Conservation (phyloP, 1,140 invertebrate species). For the Daktulosphaira vitifoliae region DNA sequence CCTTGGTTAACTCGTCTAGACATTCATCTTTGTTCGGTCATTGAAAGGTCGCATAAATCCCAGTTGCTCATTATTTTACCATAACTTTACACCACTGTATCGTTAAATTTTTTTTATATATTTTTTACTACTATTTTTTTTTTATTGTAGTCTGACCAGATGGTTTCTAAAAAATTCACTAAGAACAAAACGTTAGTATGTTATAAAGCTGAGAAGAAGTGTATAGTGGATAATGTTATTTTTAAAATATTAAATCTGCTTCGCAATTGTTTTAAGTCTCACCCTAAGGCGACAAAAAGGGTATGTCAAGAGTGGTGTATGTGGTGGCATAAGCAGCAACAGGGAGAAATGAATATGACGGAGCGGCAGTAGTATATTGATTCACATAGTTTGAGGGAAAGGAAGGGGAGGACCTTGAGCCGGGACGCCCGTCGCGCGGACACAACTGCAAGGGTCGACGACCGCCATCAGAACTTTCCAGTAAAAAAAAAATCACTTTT, state of each 20-base stretch:
- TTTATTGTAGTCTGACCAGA: constrained; percentile 18
- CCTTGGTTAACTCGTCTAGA: too few species aligned
- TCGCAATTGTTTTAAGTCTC: too few species aligned
- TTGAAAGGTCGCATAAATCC: background rate
- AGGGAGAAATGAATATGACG: constrained; percentile 7
- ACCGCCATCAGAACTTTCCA: background rate
- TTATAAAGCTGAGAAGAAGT: too few species aligned
- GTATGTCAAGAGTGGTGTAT: too few species aligned
- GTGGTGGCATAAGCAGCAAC: background rate
- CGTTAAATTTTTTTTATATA: constrained; percentile 8
- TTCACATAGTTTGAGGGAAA: background rate
- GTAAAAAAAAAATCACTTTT: constrained; percentile 9
- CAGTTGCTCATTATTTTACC: background rate
- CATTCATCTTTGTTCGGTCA: background rate
- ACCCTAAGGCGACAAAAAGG: too few species aligned
- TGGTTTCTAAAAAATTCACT: background rate
- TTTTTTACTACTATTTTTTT: constrained; percentile 5
- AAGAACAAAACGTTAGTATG: too few species aligned
- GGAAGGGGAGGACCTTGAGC: constrained; percentile 28
- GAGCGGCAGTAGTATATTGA: constrained; percentile 17
- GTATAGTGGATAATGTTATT: too few species aligned
- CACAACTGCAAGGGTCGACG: constrained; percentile 14
- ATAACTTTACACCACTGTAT: background rate
- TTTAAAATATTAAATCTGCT: too few species aligned
- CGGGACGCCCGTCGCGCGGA: background rate